Conservation (phyloP, 2,888 invertebrate species). For the Phasia obesa region DNA sequence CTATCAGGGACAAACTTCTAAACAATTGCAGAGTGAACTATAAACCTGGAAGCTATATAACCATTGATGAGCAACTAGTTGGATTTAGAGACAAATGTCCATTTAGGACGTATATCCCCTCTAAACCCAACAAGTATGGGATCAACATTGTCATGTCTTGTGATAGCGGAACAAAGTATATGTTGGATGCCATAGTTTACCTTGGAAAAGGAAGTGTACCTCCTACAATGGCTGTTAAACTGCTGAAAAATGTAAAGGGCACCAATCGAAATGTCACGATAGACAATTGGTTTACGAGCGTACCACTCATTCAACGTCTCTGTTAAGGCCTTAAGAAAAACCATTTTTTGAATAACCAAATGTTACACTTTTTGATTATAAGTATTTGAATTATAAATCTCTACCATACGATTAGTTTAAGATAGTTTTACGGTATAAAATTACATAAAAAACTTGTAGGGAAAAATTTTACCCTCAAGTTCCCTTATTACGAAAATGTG, state of each 20-base stretch:
- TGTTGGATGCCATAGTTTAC: slow-evolving; percentile 42
- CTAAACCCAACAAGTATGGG: slow-evolving; percentile 48
- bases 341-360: no score
- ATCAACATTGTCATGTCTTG: slow-evolving; percentile 32
- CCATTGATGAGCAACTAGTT: slow-evolving; percentile 30
- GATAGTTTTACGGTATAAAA: no score
- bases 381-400: no score
- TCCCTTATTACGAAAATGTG: no score
- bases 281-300: slow-evolving; percentile 41
- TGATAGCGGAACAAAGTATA: slow-evolving; percentile 46
- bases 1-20: slow-evolving; percentile 22
- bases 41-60: slow-evolving; percentile 45
- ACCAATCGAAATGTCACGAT: slow-evolving; percentile 37
- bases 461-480: no score
- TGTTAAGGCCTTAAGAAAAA: slow-evolving; percentile 28
- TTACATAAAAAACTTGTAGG: no score
- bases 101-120: no score
- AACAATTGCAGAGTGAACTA: slow-evolving; percentile 44
- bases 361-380: no score
- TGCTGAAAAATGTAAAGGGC: slow-evolving; percentile 20
- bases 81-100: neutral
- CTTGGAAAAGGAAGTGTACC: slow-evolving; percentile 30
- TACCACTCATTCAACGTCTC: slow-evolving; percentile 48
- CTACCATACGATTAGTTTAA: no score
- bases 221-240: slow-evolving; percentile 39